Percentiles rank a stretch among this genome's conserved stretches.
These are phyloP conservation scores for Tachysurus vachellii DNA, from an alignment of 2,113 vertebrate species.

Conservation along the genomic window DNA sequence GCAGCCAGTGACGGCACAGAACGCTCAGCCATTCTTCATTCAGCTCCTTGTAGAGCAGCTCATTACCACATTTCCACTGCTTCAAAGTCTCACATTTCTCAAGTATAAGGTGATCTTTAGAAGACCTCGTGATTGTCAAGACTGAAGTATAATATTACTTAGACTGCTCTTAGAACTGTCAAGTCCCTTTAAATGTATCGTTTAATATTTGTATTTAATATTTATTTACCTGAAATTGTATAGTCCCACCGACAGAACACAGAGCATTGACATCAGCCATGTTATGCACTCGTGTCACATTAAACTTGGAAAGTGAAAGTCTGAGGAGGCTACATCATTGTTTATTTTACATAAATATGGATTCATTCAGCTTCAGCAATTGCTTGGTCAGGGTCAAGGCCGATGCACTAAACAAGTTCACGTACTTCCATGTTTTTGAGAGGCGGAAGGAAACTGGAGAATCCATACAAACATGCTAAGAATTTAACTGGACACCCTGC, in stretches of 20 bases:
- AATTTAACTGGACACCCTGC: not conserved
- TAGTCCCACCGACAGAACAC: not conserved
- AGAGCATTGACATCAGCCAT: not conserved
- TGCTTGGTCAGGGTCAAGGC: not conserved
- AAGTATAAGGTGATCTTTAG: not conserved
- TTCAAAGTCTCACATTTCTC: not conserved
- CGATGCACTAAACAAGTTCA: not conserved
- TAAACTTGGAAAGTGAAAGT: not conserved
- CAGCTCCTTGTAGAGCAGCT: not conserved
- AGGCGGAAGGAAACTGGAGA: not conserved
- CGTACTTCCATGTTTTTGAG: not conserved
- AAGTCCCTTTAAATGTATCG: not conserved
- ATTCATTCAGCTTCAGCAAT: not conserved
- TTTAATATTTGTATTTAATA: not conserved
- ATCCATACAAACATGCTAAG: not conserved
- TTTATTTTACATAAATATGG: not conserved
- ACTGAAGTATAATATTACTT: not conserved
- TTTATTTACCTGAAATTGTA: slow-evolving; percentile 2
- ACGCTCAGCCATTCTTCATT: slow-evolving; percentile 12
- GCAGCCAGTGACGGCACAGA: not conserved
- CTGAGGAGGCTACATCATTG: not conserved
- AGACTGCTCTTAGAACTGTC: not conserved
- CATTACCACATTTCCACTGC: slow-evolving; percentile 4
- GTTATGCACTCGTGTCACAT: not conserved
- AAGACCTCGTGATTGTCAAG: not conserved